A percentile compares a stretch with the other conserved stretches of the same genome.
Evolutionary conservation across 2,888 invertebrate species (phyloP).

Genomic region (Tholera decimalis): DNA sequence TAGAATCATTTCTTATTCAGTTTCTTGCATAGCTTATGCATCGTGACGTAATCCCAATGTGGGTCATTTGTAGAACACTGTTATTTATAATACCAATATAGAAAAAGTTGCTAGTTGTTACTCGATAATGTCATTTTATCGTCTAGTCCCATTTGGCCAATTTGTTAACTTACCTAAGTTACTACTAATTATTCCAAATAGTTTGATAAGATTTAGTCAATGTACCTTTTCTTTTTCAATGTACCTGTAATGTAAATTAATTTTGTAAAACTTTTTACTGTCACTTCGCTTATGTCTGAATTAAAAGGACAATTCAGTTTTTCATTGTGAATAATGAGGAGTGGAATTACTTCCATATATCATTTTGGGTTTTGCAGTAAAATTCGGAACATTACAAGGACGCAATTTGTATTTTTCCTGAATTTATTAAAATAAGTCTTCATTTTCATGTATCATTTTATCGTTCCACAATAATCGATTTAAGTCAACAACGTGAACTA

Average conservation of each 20-base stretch:
- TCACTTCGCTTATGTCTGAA: neutral
- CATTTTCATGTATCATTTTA: neutral
- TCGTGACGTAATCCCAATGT: constrained; percentile 30
- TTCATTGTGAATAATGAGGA: neutral
- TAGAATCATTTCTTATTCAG: constrained; percentile 51
- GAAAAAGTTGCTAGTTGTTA: neutral
- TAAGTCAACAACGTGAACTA: neutral
- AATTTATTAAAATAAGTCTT: neutral
- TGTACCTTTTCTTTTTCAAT: too few relatives aligned
- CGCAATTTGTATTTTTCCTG: neutral
- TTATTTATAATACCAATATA: constrained; percentile 11
- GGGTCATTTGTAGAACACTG: constrained; percentile 22
- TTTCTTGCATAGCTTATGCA: constrained; percentile 45
- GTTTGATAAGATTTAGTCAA: neutral
- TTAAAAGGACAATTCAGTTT: neutral
- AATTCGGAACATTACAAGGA: neutral
- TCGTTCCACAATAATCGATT: neutral
- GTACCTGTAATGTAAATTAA: neutral
- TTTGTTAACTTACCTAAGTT: constrained; percentile 1
- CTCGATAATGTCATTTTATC: neutral
- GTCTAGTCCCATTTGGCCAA: neutral
- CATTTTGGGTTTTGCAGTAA: neutral
- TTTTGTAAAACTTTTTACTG: neutral
- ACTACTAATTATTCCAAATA: neutral
- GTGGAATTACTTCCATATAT: neutral